These are phyloP conservation scores for Chlorops oryzae DNA, from an alignment of 1,140 invertebrate species.

Conservation along the genomic window DNA sequence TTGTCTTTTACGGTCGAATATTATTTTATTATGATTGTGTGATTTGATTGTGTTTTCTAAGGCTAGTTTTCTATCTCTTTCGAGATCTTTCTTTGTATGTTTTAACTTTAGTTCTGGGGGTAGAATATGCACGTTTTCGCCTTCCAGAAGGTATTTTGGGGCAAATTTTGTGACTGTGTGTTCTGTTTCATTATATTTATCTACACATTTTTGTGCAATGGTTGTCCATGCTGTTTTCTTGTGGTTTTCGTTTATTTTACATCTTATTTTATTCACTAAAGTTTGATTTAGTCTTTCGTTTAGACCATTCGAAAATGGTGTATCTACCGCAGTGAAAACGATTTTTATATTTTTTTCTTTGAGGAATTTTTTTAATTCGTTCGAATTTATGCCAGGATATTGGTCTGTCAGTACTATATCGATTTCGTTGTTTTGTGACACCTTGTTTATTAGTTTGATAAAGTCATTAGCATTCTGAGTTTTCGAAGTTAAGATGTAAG, in stretches of 20 bases:
- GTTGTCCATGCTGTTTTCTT: slow-evolving; percentile 41
- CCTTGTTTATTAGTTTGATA: slow-evolving; percentile 37
- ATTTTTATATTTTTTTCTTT: slow-evolving; percentile 24
- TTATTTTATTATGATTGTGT: slow-evolving; percentile 14
- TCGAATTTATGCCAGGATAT: slow-evolving; percentile 41
- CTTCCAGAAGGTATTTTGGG: slow-evolving; percentile 38
- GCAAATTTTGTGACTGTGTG: slow-evolving; percentile 37
- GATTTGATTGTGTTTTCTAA: slow-evolving; percentile 22
- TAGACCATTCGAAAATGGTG: slow-evolving; percentile 39
- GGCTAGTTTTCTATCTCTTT: slow-evolving; percentile 21
- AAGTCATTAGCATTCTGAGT: slow-evolving; percentile 37
- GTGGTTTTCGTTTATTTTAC: slow-evolving; percentile 24
- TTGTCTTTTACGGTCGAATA: too few relatives aligned
- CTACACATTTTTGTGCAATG: slow-evolving; percentile 37
- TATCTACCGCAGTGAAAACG: slow-evolving; percentile 39
- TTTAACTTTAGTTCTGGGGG: slow-evolving; percentile 29
- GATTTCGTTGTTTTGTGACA: slow-evolving; percentile 18
- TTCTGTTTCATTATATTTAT: slow-evolving; percentile 42
- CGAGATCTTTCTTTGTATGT: slow-evolving; percentile 11
- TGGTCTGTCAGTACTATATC: slow-evolving; percentile 36
- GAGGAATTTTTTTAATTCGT: slow-evolving; percentile 35
- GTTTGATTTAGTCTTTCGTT: slow-evolving; percentile 41
- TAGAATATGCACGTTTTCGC: slow-evolving; percentile 27
- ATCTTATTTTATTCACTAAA: slow-evolving; percentile 41
- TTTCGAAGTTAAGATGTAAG: slow-evolving; percentile 37